Evolutionary conservation across 1,140 invertebrate species (phyloP).

Genomic region (Capitella teleta): DNA sequence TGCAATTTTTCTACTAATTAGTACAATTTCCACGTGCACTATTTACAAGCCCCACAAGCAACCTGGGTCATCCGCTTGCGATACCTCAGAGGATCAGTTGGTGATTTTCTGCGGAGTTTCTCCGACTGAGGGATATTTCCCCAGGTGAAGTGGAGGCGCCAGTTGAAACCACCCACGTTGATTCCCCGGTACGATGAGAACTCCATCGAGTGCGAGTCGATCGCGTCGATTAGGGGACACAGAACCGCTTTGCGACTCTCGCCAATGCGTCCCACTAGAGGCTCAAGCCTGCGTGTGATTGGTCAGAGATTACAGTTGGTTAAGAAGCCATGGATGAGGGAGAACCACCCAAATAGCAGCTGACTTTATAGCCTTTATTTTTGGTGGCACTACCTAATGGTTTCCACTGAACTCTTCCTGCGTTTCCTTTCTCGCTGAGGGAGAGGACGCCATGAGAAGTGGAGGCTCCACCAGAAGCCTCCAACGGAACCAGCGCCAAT

Average conservation of each 20-base stretch:
- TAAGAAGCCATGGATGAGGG: too few species aligned
- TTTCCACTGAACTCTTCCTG: conserved; percentile 47
- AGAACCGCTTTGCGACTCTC: conserved; percentile 71
- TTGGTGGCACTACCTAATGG: conserved; percentile 13
- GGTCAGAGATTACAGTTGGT: too few species aligned
- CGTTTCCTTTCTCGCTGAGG: conserved; percentile 1
- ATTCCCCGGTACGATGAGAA: conserved; percentile 57
- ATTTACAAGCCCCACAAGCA: too few species aligned
- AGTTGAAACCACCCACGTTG: conserved; percentile 78
- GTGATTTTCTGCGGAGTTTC: background rate
- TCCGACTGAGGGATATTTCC: background rate
- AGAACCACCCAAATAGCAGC: too few species aligned
- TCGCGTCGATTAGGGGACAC: conserved; percentile 90
- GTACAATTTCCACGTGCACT: background rate
- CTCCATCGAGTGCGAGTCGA: conserved; percentile 94
- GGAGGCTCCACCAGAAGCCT: conserved; percentile 96
- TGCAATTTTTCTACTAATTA: too few species aligned
- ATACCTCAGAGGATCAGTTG: conserved; percentile 46
- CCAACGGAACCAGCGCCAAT: conserved; percentile 46
- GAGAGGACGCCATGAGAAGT: conserved; percentile 48
- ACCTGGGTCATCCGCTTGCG: too few species aligned
- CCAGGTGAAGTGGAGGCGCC: conserved; percentile 76
- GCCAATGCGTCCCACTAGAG: conserved; percentile 83
- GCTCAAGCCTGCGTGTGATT: conserved; percentile 89
- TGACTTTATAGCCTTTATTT: background rate